These are phyloP conservation scores for Timandra comae DNA, from an alignment of 2,888 invertebrate genomes.

Conservation along the genomic window DNA sequence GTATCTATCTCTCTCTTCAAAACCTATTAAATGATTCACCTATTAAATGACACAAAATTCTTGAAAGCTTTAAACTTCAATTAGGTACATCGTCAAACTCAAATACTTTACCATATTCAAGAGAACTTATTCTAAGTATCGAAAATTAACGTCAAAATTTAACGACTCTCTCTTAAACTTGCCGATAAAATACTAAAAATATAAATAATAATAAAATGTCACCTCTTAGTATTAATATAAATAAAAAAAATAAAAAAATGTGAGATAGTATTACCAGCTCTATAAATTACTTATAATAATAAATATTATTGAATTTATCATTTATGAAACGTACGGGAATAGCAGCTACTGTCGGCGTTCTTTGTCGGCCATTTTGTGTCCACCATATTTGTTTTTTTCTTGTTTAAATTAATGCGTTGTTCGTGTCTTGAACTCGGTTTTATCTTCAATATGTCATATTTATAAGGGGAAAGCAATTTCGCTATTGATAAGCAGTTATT, in stretches of 20 bases:
- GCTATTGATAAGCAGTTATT: conserved; percentile 32
- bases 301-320: conserved; percentile 75
- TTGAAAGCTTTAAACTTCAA: background rate
- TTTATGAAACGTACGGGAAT: conserved; percentile 65
- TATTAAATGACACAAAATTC: conserved; percentile 41
- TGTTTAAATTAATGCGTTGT: conserved; percentile 64
- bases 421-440: conserved; percentile 17
- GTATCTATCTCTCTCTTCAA: background rate
- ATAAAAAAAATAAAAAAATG: too few relatives aligned
- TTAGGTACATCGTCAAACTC: conserved; percentile 24
- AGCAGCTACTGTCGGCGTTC: conserved; percentile 68
- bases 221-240: too few relatives aligned
- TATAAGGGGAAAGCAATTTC: conserved; percentile 48
- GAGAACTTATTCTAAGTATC: too few relatives aligned
- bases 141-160: too few relatives aligned
- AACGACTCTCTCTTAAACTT: too few relatives aligned
- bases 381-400: conserved; percentile 64
- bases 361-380: conserved; percentile 65
- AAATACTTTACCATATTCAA: too few relatives aligned
- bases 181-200: too few relatives aligned
- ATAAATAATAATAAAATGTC: too few relatives aligned
- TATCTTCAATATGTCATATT: conserved; percentile 37
- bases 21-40: background rate
- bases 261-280: conserved; percentile 43
- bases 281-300: conserved; percentile 45